These are phyloP conservation scores for Poeciliopsis turrubarensis DNA, from an alignment of 2,113 vertebrate genomes.

Conservation along the genomic window DNA sequence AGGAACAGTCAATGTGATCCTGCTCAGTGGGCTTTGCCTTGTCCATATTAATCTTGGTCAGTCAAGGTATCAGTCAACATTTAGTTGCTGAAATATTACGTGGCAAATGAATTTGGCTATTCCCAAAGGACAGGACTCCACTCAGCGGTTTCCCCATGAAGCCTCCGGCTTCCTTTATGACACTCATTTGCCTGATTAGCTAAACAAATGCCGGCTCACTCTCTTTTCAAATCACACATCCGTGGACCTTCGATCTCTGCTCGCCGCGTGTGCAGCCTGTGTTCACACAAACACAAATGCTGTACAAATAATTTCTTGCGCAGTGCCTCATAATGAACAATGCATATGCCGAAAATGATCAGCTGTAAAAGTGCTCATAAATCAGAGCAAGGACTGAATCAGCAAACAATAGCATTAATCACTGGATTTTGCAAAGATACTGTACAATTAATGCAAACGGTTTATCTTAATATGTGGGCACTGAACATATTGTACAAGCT, in stretches of 20 bases:
- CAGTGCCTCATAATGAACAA: conserved; percentile 43
- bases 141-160: conserved; percentile 20
- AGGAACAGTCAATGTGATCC: conserved; percentile 68
- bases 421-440: conserved; percentile 59
- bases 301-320: conserved; percentile 15
- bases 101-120: conserved; percentile 17
- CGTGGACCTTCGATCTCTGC: conserved; percentile 8
- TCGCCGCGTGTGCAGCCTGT: not conserved
- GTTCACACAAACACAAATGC: not conserved
- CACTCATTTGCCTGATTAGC: conserved; percentile 77
- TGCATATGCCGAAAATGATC: conserved; percentile 59
- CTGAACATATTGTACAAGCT: conserved; percentile 31
- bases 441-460: conserved; percentile 70
- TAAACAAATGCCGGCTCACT: conserved; percentile 64
- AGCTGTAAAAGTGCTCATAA: conserved; percentile 71
- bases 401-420: conserved; percentile 72
- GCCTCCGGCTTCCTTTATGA: conserved; percentile 60
- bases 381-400: conserved; percentile 64
- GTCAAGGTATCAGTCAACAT: conserved; percentile 49
- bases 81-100: too few relatives aligned
- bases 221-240: conserved; percentile 38
- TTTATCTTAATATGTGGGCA: conserved; percentile 65
- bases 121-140: conserved; percentile 29
- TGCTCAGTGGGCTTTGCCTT: conserved; percentile 71
- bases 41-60: conserved; percentile 79